Base-by-base conservation (phyloP, 2,888 invertebrate species). In the Odontocerum albicorne region DNA sequence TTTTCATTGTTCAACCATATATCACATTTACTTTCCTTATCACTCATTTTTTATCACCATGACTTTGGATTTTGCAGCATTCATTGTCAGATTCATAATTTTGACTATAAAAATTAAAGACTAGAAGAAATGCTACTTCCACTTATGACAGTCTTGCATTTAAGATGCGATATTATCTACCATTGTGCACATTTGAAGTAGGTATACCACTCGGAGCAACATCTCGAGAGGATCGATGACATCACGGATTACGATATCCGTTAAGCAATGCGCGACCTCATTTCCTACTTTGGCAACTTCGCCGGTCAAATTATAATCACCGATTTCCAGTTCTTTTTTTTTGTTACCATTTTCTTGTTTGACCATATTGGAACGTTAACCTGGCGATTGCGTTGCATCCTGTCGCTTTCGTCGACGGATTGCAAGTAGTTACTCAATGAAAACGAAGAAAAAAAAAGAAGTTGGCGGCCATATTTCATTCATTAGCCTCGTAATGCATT, bases 251-350 rank as follows among this genome's bases (percentile, higher is more conserved):
- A 52, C 49, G 52, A 35, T 49, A 35, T 39, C 35, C 35, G 47
- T 57, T 57, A 47, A 52, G 50, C 49, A 57, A 56, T 20, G 20
- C n/a, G n/a, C 57, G 57, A 42, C 57, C 52, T 44, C 47, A 47
- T 52, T 57, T 27, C 35, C 2, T 13, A 8, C 38, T 44, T 52
- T 57, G 33, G 57, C 39, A 51, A 57, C 45, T 33, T 49, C 33
- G 42, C 50, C 51, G 49, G 38, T 46, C 50, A 42, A 49, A 52
- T 36, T 22, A 52, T 46, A 40, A 46, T n/a, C n/a, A n/a, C 31
- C 50, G 33, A 50, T 50, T 46, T 51, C 51, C 40, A 49, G 45
- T 56, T n/a, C n/a, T n/a, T n/a, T n/a, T 56, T 56, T 45, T 45
- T 55, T 50, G 49, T 39, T 40, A 49, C 31, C 19, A 32, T 49